Evolutionary conservation across 2,797 vertebrate genomes (phyloP), one percentile per base, ranked within the genome.

Genomic region (Huso huso): DNA sequence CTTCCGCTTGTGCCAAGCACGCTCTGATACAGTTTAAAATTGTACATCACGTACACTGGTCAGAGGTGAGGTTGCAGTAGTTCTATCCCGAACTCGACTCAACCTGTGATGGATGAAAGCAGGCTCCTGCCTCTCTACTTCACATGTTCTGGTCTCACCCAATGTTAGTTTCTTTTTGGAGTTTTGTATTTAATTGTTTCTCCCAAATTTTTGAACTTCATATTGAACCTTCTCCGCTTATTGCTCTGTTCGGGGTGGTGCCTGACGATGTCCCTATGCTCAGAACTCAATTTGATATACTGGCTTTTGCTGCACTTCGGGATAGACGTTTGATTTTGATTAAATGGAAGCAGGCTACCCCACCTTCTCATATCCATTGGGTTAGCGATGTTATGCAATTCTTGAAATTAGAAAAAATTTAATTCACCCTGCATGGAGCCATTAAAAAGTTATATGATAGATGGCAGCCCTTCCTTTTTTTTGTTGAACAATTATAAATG

Each of bases 1-100:
- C 66, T 6, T 70, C 57, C 1, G 49, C 59, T n/a, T 67, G 57
- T 61, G 10, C 61, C 8, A 61, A 48, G 48, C 64, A 66, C 51
- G 15, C 51, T 0, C 61, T 68, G 49, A 7, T 68, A 9, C 61
- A 72, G 53, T 71, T 69, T 55, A 63, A 74, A 10, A 15, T 71
- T 5, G 11, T 60, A 61, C 65, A 64, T 18, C 51, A 6, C 1
- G 1, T 18, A 7, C 68, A 63, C 8, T 71, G 65, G 58, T 69
- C 52, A 2, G 63, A 69, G 49, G 58, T n/a, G 61, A 67, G 11
- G 13, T 6, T 64, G 8, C 37, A 63, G 3, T 64, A 67, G 64
- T 55, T 74, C 9, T 51, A 12, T 62, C 18, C 51, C 6, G 15
- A 69, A 2, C 6, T 66, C 1, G 23, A 66, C 1, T 23, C 61